These are phyloP conservation scores for Oasisia sp. DNA, from an alignment of 2,888 invertebrate species.

Conservation along the genomic window DNA sequence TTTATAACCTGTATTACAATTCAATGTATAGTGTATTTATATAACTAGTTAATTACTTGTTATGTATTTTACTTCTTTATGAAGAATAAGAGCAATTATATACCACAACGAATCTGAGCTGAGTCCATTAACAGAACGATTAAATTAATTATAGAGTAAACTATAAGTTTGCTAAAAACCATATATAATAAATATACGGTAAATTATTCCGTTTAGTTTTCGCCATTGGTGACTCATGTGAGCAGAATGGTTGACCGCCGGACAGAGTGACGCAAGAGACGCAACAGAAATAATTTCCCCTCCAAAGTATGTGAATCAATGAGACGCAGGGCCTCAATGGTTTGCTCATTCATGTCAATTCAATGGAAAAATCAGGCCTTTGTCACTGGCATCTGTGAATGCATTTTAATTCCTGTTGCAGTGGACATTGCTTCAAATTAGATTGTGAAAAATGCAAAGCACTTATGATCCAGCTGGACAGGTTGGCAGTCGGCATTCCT, in stretches of 20 bases:
- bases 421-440: conserved; percentile 12
- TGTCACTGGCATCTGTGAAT: neutral
- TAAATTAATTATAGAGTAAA: too few species aligned
- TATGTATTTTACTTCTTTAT: neutral
- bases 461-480: neutral
- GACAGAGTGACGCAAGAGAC: neutral
- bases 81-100: neutral
- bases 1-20: neutral
- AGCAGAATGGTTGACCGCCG: neutral
- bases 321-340: neutral
- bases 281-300: neutral
- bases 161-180: neutral
- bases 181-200: neutral
- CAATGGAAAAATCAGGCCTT: conserved; percentile 6
- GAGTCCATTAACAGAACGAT: too few species aligned
- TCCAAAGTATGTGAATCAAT: conserved; percentile 8
- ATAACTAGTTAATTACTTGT: neutral
- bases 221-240: neutral
- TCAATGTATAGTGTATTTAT: neutral
- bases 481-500: neutral
- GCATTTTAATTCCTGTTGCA: neutral
- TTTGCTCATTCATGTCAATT: neutral
- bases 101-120: too few species aligned
- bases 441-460: conserved; percentile 17
- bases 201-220: neutral